Evolutionary conservation across 2,888 invertebrate species (phyloP).

Genomic region (Allophyes oxyacanthae): DNA sequence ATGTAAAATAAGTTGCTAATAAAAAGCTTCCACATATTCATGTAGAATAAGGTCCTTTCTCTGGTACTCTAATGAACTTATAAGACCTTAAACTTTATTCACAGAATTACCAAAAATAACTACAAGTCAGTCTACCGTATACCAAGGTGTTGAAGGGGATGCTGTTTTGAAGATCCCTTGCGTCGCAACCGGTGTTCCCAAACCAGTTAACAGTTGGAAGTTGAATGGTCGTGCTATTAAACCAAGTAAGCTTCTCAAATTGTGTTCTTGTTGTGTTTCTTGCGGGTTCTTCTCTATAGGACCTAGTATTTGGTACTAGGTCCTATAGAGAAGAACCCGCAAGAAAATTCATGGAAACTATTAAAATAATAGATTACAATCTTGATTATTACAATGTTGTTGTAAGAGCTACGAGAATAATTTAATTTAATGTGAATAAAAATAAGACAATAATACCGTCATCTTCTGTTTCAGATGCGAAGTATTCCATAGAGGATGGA

Average conservation of each 20-base stretch:
- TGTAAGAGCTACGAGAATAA: too few relatives aligned
- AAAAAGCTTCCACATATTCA: too few relatives aligned
- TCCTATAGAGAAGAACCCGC: too few relatives aligned
- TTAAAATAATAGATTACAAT: too few relatives aligned
- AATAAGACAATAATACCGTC: background rate
- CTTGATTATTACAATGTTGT: too few relatives aligned
- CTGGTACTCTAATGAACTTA: background rate
- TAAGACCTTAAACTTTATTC: conserved; percentile 1
- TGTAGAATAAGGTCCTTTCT: too few relatives aligned
- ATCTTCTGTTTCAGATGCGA: conserved; percentile 7
- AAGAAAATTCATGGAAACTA: too few relatives aligned
- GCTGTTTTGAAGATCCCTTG: conserved; percentile 24
- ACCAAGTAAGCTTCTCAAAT: conserved; percentile 16
- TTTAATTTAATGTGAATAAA: too few relatives aligned
- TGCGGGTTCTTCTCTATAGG: too few relatives aligned
- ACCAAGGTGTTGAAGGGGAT: conserved; percentile 14
- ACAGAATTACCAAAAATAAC: conserved; percentile 23
- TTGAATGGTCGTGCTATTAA: conserved; percentile 1
- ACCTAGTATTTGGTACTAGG: too few relatives aligned
- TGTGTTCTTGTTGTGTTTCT: too few relatives aligned
- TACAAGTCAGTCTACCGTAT: background rate
- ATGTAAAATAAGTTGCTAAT: too few relatives aligned
- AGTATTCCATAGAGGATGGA: conserved; percentile 8
- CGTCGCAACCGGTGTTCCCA: conserved; percentile 14
- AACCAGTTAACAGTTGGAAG: conserved; percentile 26